These are phyloP conservation scores for Ivindomyrus marchei DNA, from an alignment of 2,113 vertebrate genomes.

Conservation along the genomic window DNA sequence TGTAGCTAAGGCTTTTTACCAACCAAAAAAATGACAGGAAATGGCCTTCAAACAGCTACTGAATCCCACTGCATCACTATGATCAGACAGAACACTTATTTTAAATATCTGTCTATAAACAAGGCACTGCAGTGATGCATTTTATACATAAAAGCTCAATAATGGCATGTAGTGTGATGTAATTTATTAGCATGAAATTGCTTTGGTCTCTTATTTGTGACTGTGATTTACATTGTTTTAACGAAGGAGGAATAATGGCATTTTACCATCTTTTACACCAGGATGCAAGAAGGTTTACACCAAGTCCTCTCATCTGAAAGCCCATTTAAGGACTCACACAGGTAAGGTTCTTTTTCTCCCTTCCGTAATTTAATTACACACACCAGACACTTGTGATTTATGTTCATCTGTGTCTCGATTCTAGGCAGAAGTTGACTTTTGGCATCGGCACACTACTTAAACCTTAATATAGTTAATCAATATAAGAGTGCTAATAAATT, in stretches of 20 bases:
- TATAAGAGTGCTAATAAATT: not conserved
- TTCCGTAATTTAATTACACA: slow-evolving; percentile 26
- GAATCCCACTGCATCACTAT: slow-evolving; percentile 13
- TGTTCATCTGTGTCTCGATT: slow-evolving; percentile 36
- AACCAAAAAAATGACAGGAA: slow-evolving; percentile 19
- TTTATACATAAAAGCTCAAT: not conserved
- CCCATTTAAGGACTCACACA: slow-evolving; percentile 92
- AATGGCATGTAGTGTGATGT: not conserved
- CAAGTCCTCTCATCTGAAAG: slow-evolving; percentile 96
- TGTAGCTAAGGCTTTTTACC: slow-evolving; percentile 20
- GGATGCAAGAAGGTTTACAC: slow-evolving; percentile 97
- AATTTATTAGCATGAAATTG: slow-evolving; percentile 10
- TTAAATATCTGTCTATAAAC: slow-evolving; percentile 15
- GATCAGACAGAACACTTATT: not conserved
- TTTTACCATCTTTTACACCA: slow-evolving; percentile 48
- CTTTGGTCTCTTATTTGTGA: not conserved
- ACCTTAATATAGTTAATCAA: not conserved
- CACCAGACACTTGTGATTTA: slow-evolving; percentile 32
- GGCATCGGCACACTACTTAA: slow-evolving; percentile 35
- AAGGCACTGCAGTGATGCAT: slow-evolving; percentile 7
- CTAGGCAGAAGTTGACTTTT: slow-evolving; percentile 45
- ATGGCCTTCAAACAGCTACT: slow-evolving; percentile 16
- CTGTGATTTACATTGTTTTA: slow-evolving; percentile 14
- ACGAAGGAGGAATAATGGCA: not conserved
- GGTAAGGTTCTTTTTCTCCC: slow-evolving; percentile 62